Evolutionary conservation across 2,113 vertebrate species (phyloP), one percentile per base, ranked within the genome.

Genomic region (Anas platyrhynchos): DNA sequence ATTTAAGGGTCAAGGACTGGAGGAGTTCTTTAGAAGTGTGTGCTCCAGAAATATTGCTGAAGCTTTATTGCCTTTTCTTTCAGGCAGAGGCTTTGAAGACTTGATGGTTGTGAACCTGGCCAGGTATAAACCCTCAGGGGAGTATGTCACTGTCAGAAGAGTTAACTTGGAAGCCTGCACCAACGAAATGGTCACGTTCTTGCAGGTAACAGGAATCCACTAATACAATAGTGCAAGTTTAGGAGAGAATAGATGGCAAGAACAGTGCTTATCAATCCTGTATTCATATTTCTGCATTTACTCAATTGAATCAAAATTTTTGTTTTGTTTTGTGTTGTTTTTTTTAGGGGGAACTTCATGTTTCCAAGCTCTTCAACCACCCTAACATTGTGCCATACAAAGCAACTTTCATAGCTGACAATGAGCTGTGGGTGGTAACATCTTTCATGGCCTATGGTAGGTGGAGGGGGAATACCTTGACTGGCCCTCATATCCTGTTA

Each of bases 361-460:
- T 99, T 94, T 99, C 99, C 68, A 99, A 99, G 94, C 97, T 99
- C 95, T 99, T 99, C 97, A 99, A 97, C 96, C 99, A 99, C 81
- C 98, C 98, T 82, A 99, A 99, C 83, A 99, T 99, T 5, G 97
- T 99, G 73, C 99, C 99, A 13, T 99, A 99, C 96, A 99, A 98
- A 98, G 99, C 99, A 43, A 98, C 99, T 86, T 99, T 99, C 78
- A 98, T 99, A 91, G 98, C 99, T 36, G 98, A 99, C 94, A 99
- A 99, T 21, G 99, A 99, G 96, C 98, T 99, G 26, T 99, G 99
- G 99, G 99, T 99, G 27, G 99, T 99, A 91, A 99, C 99, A 1
- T 98, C 99, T 16, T 99, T 99, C 97, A 99, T 99, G 99, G 99
- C 99, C 27, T 99, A 99, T 38, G 99, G 99, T 99, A 97, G 98